A percentile compares a stretch with the other conserved stretches of the same genome.
phyloP scores from a whole-genome alignment of 53 echinoderm and acorn worm species.

The Stichopus horrens region DNA sequence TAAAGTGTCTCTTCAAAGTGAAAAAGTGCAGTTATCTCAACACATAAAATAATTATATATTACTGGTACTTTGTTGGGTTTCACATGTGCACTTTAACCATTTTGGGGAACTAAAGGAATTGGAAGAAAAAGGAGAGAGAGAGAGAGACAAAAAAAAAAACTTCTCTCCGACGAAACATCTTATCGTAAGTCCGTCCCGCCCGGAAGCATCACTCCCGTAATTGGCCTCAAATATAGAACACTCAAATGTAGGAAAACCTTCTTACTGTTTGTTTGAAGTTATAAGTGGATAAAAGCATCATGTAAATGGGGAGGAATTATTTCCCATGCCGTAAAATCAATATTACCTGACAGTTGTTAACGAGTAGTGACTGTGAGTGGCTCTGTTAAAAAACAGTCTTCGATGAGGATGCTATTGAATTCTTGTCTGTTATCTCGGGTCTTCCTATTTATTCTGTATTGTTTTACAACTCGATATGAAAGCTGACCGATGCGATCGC shows the following conservation, averaged over 20 bases:
- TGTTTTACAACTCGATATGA: constrained; percentile 43
- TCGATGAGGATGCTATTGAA: constrained; percentile 38
- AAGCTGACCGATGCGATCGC: constrained; percentile 44
- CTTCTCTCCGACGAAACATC: background rate
- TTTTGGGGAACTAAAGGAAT: too few species aligned
- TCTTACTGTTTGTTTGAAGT: constrained; percentile 46
- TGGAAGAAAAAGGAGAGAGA: too few species aligned
- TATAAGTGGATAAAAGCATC: constrained; percentile 47
- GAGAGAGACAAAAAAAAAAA: too few species aligned
- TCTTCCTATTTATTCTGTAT: constrained; percentile 41
- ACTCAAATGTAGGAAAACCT: constrained; percentile 39
- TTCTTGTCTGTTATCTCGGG: constrained; percentile 10
- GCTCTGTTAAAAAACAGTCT: constrained; percentile 29
- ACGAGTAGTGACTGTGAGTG: constrained; percentile 42
- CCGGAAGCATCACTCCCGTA: constrained; percentile 45
- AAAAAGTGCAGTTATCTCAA: too few species aligned
- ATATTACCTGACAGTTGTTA: constrained; percentile 44
- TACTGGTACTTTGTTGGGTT: too few species aligned
- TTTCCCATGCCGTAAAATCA: constrained; percentile 45
- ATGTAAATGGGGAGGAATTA: constrained; percentile 46
- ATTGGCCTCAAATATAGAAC: constrained; percentile 47
- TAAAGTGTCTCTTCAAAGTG: too few species aligned
- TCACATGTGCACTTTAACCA: too few species aligned
- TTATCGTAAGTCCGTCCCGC: constrained; percentile 25
- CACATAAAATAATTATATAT: too few species aligned